phyloP scores from a whole-genome alignment of 2,113 vertebrate species.

The Psettodes erumei region DNA sequence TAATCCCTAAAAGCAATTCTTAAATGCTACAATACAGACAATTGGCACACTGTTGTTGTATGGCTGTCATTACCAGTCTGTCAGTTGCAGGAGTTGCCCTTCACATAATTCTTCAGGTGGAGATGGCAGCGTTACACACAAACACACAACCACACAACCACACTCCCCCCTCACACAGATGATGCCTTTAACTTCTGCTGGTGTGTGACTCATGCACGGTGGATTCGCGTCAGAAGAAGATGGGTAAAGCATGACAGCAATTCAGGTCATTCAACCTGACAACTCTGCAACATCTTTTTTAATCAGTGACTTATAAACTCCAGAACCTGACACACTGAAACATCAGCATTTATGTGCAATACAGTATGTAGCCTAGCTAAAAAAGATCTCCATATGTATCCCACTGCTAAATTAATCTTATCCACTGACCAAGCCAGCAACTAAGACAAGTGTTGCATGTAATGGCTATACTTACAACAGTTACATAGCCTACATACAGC shows the following conservation, averaged over 20 bases:
- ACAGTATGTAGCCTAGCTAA: neutral
- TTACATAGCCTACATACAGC: no score
- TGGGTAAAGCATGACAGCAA: neutral
- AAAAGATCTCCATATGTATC: neutral
- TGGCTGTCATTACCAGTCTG: neutral
- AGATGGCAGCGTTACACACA: conserved; percentile 15
- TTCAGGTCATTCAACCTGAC: neutral
- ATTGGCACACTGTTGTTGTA: neutral
- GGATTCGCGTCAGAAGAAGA: neutral
- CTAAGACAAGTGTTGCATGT: no score
- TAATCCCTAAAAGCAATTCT: neutral
- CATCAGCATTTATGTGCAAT: neutral
- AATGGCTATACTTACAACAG: no score
- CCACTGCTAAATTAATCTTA: neutral
- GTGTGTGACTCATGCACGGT: neutral
- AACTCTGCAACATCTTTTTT: neutral
- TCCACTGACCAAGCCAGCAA: neutral
- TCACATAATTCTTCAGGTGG: conserved; percentile 9
- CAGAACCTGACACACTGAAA: neutral
- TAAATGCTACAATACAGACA: neutral
- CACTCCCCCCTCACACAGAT: neutral
- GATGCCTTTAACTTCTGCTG: neutral
- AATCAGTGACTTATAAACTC: conserved; percentile 44
- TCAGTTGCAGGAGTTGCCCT: neutral
- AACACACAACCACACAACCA: no score